These are phyloP conservation scores for Schizopygopsis pylzovi DNA, from an alignment of 2,797 vertebrate genomes.

Conservation along the genomic window DNA sequence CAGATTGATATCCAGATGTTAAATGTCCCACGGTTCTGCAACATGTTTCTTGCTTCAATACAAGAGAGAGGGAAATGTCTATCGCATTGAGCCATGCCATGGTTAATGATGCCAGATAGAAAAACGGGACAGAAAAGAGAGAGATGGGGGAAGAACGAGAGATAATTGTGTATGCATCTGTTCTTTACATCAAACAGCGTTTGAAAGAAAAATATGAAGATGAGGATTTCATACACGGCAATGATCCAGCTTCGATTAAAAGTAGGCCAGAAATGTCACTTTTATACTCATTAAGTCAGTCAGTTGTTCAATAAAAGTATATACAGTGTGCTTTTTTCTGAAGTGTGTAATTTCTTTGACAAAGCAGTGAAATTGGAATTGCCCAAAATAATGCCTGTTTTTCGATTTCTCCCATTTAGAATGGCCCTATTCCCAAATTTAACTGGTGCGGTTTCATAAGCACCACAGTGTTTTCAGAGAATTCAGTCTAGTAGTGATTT, in stretches of 20 bases:
- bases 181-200: slow-evolving; percentile 47
- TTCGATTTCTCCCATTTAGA: not conserved
- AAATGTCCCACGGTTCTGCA: slow-evolving; percentile 53
- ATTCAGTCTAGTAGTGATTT: not conserved
- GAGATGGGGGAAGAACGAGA: slow-evolving; percentile 38
- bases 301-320: slow-evolving; percentile 22
- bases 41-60: slow-evolving; percentile 51
- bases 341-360: not conserved
- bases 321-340: not conserved
- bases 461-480: not conserved
- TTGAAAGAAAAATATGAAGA: slow-evolving; percentile 11
- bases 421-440: not conserved
- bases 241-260: slow-evolving; percentile 35
- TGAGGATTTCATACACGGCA: not conserved
- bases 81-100: slow-evolving; percentile 48
- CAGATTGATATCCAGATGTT: slow-evolving; percentile 55
- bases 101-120: slow-evolving; percentile 52
- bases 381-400: not conserved
- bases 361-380: not conserved
- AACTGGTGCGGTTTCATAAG: not conserved
- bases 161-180: slow-evolving; percentile 44
- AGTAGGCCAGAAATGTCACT: slow-evolving; percentile 13
- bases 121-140: slow-evolving; percentile 43
- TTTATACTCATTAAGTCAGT: not conserved
- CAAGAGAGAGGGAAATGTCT: slow-evolving; percentile 29